A percentile compares a stretch with the other conserved stretches of the same genome.
These are phyloP conservation scores for Drosophila baimaii DNA, from an alignment of 1,140 invertebrate genomes.

Conservation along the genomic window DNA sequence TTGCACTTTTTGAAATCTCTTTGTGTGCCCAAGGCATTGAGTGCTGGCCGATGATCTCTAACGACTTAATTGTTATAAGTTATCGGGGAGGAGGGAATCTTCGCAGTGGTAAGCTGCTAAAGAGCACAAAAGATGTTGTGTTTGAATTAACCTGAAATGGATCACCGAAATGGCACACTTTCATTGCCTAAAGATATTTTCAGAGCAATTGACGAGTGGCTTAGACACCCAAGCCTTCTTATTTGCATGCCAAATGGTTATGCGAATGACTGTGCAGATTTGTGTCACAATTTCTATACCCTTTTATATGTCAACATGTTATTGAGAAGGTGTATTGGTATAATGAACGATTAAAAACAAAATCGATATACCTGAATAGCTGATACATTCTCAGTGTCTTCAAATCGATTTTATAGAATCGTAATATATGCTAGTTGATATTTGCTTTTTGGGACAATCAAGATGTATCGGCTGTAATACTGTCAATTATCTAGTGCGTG, in stretches of 20 bases:
- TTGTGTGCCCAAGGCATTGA: not conserved
- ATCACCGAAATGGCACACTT: conserved; percentile 40
- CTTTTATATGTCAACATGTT: conserved; percentile 19
- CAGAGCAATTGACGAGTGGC: conserved; percentile 23
- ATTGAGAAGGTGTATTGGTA: not conserved
- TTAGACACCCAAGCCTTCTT: conserved; percentile 6
- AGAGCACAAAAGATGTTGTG: not conserved
- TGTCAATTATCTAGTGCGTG: not conserved
- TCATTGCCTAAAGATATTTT: conserved; percentile 56
- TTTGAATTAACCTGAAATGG: not conserved
- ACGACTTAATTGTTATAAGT: not conserved
- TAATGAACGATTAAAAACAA: not conserved
- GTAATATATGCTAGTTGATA: not conserved
- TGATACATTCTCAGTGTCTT: too few species aligned
- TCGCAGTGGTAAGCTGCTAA: not conserved
- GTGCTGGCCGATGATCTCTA: conserved; percentile 1
- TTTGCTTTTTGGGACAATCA: not conserved
- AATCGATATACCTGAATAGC: too few species aligned
- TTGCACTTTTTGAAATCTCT: conserved; percentile 39
- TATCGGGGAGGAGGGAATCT: not conserved
- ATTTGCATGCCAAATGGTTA: conserved; percentile 41
- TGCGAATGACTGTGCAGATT: conserved; percentile 5
- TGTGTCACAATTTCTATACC: conserved; percentile 3
- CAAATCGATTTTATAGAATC: not conserved
- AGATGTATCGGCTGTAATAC: not conserved